Evolutionary conservation across 2,797 vertebrate genomes (phyloP).

Genomic region (Nyctalus aviator): DNA sequence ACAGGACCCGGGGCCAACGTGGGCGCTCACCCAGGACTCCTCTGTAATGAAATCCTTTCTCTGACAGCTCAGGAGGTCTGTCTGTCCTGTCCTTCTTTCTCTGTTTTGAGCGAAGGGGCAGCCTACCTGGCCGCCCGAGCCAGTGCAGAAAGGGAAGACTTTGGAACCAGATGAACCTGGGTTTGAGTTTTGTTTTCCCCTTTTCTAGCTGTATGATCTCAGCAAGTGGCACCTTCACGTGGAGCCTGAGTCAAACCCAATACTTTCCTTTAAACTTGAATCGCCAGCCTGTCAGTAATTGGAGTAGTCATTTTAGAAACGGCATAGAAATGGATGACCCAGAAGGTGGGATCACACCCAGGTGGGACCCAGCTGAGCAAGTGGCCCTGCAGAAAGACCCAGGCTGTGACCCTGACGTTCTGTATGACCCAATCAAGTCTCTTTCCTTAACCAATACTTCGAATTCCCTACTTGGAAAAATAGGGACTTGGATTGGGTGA

Average conservation of each 20-base stretch:
- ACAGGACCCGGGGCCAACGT: neutral
- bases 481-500: neutral
- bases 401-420: neutral
- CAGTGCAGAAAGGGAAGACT: neutral
- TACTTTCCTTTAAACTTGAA: slow-evolving; percentile 4
- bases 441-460: slow-evolving; percentile 50
- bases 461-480: neutral
- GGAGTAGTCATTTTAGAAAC: slow-evolving; percentile 1
- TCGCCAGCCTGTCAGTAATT: neutral
- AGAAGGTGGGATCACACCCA: too few species aligned
- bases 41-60: neutral
- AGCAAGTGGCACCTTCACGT: neutral
- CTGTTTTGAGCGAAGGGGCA: neutral
- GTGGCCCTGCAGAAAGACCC: neutral
- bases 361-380: neutral
- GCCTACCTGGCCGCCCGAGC: neutral
- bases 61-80: neutral
- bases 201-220: neutral
- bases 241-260: neutral
- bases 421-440: neutral
- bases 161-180: neutral
- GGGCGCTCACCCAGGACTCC: neutral
- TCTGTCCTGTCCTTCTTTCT: neutral
- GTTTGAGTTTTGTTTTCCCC: neutral
- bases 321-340: neutral